Percentiles rank a stretch among this genome's conserved stretches.
Conservation (phyloP, 2,113 vertebrate genomes). For the Geothlypis trichas region DNA sequence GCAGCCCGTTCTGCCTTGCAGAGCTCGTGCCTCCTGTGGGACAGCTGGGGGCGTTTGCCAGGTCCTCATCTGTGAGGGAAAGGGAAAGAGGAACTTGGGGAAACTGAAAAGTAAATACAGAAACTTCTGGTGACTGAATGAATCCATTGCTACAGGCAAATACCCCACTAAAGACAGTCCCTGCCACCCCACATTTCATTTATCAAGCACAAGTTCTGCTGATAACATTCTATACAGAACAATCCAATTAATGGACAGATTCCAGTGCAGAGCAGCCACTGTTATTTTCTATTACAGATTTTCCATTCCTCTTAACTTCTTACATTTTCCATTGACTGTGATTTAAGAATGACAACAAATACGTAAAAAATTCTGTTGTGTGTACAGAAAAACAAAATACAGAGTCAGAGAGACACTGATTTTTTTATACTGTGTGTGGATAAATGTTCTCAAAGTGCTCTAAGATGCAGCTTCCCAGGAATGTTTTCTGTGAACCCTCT, state of each 20-base stretch:
- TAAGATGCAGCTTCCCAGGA: not conserved
- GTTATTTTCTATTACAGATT: not conserved
- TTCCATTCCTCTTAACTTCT: not conserved
- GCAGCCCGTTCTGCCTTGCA: not conserved
- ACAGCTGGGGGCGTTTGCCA: rapidly evolving
- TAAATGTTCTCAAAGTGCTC: not conserved
- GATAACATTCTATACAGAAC: not conserved
- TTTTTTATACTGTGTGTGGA: not conserved
- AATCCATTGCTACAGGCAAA: not conserved
- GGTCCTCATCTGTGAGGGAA: not conserved
- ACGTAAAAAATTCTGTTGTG: not conserved
- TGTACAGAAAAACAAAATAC: not conserved
- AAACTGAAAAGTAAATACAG: not conserved
- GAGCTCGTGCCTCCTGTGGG: rapidly evolving
- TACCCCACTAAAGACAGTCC: not conserved
- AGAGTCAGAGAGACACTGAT: not conserved
- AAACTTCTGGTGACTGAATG: not conserved
- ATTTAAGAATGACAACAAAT: not conserved
- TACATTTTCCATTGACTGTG: not conserved
- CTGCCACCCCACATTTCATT: not conserved
- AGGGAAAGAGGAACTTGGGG: not conserved
- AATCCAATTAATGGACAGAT: not conserved
- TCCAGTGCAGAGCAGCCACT: not conserved
- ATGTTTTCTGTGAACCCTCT: not conserved
- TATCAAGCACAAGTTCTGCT: not conserved